Base-by-base conservation (phyloP, 1,140 invertebrate genomes). In the Bradynema listronoti region DNA sequence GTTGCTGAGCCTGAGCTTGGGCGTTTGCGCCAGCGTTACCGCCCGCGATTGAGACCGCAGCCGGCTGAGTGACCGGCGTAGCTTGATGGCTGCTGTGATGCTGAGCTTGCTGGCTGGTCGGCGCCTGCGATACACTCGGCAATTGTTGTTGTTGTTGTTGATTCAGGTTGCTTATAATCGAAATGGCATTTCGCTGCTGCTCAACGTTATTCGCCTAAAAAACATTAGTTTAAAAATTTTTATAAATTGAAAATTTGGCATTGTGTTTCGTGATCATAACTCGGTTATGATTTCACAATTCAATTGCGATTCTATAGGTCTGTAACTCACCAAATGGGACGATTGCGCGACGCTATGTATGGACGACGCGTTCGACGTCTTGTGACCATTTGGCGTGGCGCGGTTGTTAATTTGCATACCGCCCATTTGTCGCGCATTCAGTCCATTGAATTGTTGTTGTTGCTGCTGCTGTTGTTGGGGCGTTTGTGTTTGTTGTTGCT, bases 141-240 rank as follows among this genome's bases (percentile, higher is more conserved):
- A 47, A 9, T 22, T 57, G 56, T 32, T 57, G 53, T 9, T 56
- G 56, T 22, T 57, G 56, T 30, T 56, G 55, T n/a, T 41, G 19
- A 25, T 41, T 30, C 25, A 51, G 27, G 27, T 7, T 41, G 33
- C 22, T 5, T 1, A 41, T 1, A 7, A 51, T 41, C 16, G 25
- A n/a, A n/a, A n/a, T n/a, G n/a, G n/a, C n/a, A n/a, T n/a, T n/a
- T n/a, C n/a, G n/a, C n/a, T n/a, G n/a, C n/a, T n/a, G n/a, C n/a
- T n/a, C n/a, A n/a, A n/a, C n/a, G n/a, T n/a, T n/a, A n/a, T n/a
- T n/a, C n/a, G n/a, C n/a, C n/a, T n/a, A n/a, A n/a, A n/a, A n/a
- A n/a, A n/a, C n/a, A n/a, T n/a, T n/a, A n/a, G n/a, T n/a, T n/a
- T n/a, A n/a, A n/a, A n/a, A n/a, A n/a, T n/a, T n/a, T n/a, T n/a